A percentile compares a stretch with the other conserved stretches of the same genome.
Evolutionary conservation across 1,140 invertebrate species (phyloP).

Genomic region (Procambarus clarkii): DNA sequence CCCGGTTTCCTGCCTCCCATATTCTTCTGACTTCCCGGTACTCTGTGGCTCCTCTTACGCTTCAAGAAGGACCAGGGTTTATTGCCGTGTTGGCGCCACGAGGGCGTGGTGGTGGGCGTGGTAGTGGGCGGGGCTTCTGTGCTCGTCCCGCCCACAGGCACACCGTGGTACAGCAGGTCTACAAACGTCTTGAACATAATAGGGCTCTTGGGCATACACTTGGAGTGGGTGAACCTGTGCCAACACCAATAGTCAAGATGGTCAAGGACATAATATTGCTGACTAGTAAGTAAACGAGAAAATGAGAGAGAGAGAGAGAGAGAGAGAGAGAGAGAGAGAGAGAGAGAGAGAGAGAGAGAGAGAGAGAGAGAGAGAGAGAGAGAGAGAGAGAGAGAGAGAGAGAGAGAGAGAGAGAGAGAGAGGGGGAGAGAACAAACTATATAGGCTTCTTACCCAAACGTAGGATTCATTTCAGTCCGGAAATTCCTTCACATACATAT

Average conservation of each 20-base stretch:
- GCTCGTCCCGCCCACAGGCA: constrained; percentile 3
- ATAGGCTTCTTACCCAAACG: no score
- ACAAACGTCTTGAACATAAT: constrained; percentile 26
- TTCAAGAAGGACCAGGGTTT: constrained; percentile 8
- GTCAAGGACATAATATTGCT: background rate
- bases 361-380: no score
- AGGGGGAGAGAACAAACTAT: no score
- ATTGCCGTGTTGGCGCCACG: background rate
- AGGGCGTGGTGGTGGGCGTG: background rate
- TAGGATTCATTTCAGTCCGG: no score
- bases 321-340: constrained; percentile 35
- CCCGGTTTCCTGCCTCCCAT: background rate
- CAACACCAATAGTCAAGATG: background rate
- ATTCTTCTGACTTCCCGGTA: background rate
- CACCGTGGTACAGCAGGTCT: constrained; percentile 28
- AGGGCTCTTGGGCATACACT: background rate
- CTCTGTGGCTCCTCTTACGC: constrained; percentile 16
- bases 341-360: constrained; percentile 35
- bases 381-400: no score
- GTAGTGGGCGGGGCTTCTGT: background rate
- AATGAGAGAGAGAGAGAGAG: background rate
- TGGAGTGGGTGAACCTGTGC: constrained; percentile 26
- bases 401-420: no score
- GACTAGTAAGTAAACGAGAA: background rate
- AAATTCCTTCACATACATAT: no score